Evolutionary conservation across 2,113 vertebrate species (phyloP).

Genomic region (Chloropsis hardwickii): DNA sequence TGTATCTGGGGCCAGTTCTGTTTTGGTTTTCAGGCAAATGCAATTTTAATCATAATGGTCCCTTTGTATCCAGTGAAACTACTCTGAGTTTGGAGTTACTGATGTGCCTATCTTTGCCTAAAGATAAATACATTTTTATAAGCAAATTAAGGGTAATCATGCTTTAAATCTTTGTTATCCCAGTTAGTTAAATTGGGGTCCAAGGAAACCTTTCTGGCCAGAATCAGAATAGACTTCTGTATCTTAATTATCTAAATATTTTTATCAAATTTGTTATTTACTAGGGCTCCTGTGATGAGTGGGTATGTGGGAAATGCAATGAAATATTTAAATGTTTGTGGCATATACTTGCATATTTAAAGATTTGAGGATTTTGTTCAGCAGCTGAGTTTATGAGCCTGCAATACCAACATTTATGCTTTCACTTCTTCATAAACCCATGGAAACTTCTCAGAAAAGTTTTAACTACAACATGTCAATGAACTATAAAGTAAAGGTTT

Average conservation of each 20-base stretch:
- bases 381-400: not conserved
- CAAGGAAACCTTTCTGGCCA: not conserved
- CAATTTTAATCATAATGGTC: not conserved
- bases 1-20: not conserved
- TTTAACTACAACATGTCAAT: slow-evolving; percentile 1
- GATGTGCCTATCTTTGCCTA: not conserved
- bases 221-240: not conserved
- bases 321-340: not conserved
- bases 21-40: not conserved
- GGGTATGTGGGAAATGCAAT: not conserved
- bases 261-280: not conserved
- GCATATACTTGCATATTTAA: not conserved
- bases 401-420: not conserved
- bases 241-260: not conserved
- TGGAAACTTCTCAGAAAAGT: slow-evolving; percentile 29
- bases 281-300: not conserved
- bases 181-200: not conserved
- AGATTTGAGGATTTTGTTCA: not conserved
- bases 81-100: not conserved
- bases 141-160: not conserved
- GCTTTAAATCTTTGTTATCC: not conserved
- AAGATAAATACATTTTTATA: not conserved
- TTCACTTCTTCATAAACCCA: not conserved
- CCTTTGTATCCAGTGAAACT: not conserved
- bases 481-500: slow-evolving; percentile 36